Evolutionary conservation across 2,797 vertebrate genomes (phyloP), one percentile per base, ranked within the genome.

Genomic region (Acipenser ruthenus): DNA sequence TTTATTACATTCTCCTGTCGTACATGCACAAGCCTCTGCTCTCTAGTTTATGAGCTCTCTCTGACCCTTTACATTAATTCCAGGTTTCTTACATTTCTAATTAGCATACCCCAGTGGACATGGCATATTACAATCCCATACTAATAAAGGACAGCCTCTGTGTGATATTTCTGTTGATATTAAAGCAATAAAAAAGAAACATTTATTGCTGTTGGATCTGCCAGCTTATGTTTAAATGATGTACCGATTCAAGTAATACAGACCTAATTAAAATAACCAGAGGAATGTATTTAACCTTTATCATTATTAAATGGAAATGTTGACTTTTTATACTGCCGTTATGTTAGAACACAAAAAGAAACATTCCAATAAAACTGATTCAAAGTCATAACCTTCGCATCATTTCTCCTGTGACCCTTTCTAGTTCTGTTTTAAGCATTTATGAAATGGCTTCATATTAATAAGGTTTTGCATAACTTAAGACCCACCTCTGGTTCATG

Each of bases 391-490:
- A 23, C n/a, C n/a, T 47, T n/a, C 48, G 18, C 12, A 49, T 55
- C 6, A 10, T 49, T 18, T 48, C 18, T 37, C 60, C 8, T 6
- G 23, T 62, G 3, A 9, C 60, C 7, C 60, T 23, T 2, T 15
- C 23, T 23, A 62, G 7, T 62, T 37, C 18, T 48, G 10, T 62
- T 15, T 62, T 23, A 59, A 55, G 37, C 51, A 66, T n/a, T 66
- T 63, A 68, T 51, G n/a, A 52, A 18, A 68, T 60, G 60, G 49
- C 49, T 70, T 50, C 37, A 37, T 62, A 71, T 65, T 60, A 62
- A 53, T 48, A 59, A 48, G n/a, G 48, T 37, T 50, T 68, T 56
- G 60, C 56, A 60, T 62, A 60, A 65, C 59, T 12, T 56, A 65
- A 50, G 65, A 1, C 9, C 6, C 37, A 49, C 69, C 61, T 55